A percentile compares a stretch with the other conserved stretches of the same genome.
phyloP scores from a whole-genome alignment of 2,113 vertebrate species.

The Carollia perspicillata region DNA sequence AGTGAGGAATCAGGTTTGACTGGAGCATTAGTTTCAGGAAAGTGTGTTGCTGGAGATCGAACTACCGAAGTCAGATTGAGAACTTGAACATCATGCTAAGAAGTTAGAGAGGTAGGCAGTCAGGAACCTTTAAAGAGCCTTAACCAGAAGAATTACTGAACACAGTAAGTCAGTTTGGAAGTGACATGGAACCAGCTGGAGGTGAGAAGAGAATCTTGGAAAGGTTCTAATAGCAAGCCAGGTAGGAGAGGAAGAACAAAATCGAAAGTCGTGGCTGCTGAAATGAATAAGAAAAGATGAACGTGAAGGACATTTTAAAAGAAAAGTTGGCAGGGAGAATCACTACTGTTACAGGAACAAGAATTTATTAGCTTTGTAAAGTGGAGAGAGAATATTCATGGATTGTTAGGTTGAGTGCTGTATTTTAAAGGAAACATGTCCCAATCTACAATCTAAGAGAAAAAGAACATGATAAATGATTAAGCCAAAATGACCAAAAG shows the following conservation, averaged over 20 bases:
- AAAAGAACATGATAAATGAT: slow-evolving; percentile 67
- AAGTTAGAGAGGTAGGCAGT: neutral
- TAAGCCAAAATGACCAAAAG: slow-evolving; percentile 64
- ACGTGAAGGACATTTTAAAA: slow-evolving; percentile 65
- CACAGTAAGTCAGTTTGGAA: neutral
- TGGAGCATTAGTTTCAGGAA: neutral
- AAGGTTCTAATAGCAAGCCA: neutral
- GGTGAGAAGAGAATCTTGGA: neutral
- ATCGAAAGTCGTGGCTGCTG: neutral
- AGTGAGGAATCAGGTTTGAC: neutral
- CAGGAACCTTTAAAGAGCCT: neutral
- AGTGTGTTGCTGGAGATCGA: neutral
- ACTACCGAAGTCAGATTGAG: neutral
- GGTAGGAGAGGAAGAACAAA: neutral
- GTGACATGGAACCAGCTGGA: neutral
- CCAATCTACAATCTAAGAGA: slow-evolving; percentile 56
- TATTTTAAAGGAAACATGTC: slow-evolving; percentile 73
- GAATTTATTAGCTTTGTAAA: slow-evolving; percentile 69
- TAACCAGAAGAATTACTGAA: neutral
- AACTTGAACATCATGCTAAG: neutral
- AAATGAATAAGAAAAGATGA: slow-evolving; percentile 49
- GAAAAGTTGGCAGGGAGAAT: slow-evolving; percentile 61
- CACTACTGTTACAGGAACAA: slow-evolving; percentile 60
- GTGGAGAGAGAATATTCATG: slow-evolving; percentile 68
- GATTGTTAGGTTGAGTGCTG: slow-evolving; percentile 62